Evolutionary conservation across 2,888 invertebrate genomes (phyloP).

Genomic region (Criorhina ranunculi): DNA sequence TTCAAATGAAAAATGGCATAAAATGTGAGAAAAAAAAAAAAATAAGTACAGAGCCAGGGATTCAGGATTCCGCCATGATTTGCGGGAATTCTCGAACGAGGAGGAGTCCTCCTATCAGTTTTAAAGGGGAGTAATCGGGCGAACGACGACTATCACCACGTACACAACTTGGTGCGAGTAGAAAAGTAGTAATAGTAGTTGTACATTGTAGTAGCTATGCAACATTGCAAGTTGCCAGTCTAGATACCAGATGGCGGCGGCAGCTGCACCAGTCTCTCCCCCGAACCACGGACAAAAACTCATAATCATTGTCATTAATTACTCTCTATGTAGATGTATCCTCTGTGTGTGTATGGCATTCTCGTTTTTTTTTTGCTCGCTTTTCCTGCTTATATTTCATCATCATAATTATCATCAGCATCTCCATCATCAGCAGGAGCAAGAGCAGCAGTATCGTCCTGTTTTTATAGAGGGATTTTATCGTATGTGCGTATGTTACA

Average conservation of each 20-base stretch:
- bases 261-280: conserved; percentile 18
- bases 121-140: conserved; percentile 6
- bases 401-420: conserved; percentile 74
- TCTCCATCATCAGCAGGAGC: conserved; percentile 39
- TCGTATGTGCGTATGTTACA: conserved; percentile 55
- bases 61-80: conserved; percentile 62
- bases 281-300: conserved; percentile 68
- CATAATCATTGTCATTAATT: conserved; percentile 77
- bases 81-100: conserved; percentile 58
- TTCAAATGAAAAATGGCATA: conserved; percentile 75
- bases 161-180: conserved; percentile 20
- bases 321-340: conserved; percentile 46
- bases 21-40: conserved; percentile 24
- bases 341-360: conserved; percentile 17
- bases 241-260: conserved; percentile 52
- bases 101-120: conserved; percentile 9
- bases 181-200: conserved; percentile 57
- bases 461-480: conserved; percentile 32
- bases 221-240: conserved; percentile 54
- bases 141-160: conserved; percentile 31
- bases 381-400: conserved; percentile 72
- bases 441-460: conserved; percentile 1
- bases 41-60: background rate
- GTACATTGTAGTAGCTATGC: conserved; percentile 48
- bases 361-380: conserved; percentile 13